A percentile compares a stretch with the other conserved stretches of the same genome.
These are phyloP conservation scores for Hemitrygon akajei DNA, from an alignment of 2,797 vertebrate species.

Conservation along the genomic window DNA sequence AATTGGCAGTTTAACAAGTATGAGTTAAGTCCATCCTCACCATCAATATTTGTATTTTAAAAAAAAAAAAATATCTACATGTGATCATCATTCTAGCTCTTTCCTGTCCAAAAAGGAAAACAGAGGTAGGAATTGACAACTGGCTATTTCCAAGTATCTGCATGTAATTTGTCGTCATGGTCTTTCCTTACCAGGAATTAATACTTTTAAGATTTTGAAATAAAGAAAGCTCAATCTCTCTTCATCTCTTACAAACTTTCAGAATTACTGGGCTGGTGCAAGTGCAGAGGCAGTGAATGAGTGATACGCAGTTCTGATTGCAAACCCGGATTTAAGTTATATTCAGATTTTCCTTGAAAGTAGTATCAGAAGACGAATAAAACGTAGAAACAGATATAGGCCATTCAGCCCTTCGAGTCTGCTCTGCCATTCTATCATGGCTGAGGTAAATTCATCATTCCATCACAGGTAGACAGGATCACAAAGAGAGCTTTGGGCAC, in stretches of 20 bases:
- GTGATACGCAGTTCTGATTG: background rate
- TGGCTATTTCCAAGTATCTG: background rate
- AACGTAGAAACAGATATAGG: no score
- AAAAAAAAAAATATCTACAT: background rate
- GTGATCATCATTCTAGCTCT: background rate
- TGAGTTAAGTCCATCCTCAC: background rate
- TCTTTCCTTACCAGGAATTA: background rate
- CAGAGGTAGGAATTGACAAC: background rate
- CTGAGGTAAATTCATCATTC: no score
- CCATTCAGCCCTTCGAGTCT: no score
- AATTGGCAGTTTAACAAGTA: conserved; percentile 5
- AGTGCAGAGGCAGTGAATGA: background rate
- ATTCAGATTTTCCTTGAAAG: no score
- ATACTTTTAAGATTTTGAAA: background rate
- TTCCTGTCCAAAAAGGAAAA: conserved; percentile 2
- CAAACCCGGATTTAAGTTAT: background rate
- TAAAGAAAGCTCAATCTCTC: no score
- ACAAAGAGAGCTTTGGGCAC: no score
- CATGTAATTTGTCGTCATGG: background rate
- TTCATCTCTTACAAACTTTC: background rate
- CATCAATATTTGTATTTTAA: background rate
- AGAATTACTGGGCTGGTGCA: background rate
- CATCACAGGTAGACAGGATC: no score
- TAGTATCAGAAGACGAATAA: no score
- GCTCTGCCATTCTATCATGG: no score